Evolutionary conservation across 2,888 invertebrate species (phyloP), one percentile per base, ranked within the genome.

Genomic region (Zygaena filipendulae): DNA sequence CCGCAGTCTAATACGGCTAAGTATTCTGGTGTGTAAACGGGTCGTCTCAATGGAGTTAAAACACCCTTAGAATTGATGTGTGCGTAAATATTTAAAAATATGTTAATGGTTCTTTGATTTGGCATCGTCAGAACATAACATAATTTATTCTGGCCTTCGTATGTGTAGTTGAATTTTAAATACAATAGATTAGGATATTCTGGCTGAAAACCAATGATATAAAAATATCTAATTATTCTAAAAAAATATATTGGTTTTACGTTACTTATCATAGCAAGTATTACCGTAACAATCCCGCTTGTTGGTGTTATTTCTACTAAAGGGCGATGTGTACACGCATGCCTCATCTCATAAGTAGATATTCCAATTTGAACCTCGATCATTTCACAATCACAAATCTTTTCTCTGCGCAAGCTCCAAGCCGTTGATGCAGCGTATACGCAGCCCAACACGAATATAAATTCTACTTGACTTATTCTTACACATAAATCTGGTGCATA

Each of bases 321-420:
- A 3, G 43, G 19, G 36, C 80, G 59, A 35, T 80, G 80, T 1
- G 40, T 30, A 38, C 80, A 80, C 1, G 55, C 58, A 26, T 80
- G 79, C 25, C 54, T 60, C 74, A 64, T 69, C 33, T 61, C 67
- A 32, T 59, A 80, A 13, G 52, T 57, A 0, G 77, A 77, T 30
- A 72, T 71, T 4, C 75, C 79, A 4, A 50, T 40, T 49, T 67
- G 47, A 1, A 71, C 57, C 40, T 77, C 69, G 0, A 69, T 39
- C 75, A 77, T 74, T 23, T 59, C 57, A 34, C 79, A 79, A 13
- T 71, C 64, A 39, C 79, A 79, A 31, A 79, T 64, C 42, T 79
- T 74, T 33, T 69, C 63, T 23, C 79, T 57, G 2, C 68, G 52
- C 23, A 79, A 36, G 29, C 40, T 62, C 68, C 75, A 79, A 2